Percentiles rank a stretch among this genome's conserved stretches.
Conservation (phyloP, 2,797 vertebrate species). For the Sciaenops ocellatus region DNA sequence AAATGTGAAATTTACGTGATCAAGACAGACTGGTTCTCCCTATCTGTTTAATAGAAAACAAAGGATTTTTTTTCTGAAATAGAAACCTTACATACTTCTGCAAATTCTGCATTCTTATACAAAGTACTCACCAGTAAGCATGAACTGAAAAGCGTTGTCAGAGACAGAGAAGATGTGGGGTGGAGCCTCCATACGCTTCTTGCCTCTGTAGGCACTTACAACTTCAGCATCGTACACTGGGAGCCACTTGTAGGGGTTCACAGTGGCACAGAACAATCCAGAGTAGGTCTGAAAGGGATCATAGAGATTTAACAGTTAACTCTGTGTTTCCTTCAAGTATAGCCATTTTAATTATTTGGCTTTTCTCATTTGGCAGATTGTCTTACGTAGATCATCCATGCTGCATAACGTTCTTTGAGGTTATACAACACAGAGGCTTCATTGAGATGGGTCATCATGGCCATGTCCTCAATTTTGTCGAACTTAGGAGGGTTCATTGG, state of each 20-base stretch:
- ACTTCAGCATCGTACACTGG: conserved; percentile 88
- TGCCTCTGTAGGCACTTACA: conserved; percentile 89
- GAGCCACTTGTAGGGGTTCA: no score
- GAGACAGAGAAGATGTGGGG: conserved; percentile 96
- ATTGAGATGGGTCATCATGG: conserved; percentile 85
- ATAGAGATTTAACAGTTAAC: background rate
- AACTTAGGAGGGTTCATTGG: conserved; percentile 84
- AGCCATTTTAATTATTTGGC: background rate
- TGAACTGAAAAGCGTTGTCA: conserved; percentile 90
- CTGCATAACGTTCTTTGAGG: conserved; percentile 95
- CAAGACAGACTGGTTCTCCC: conserved; percentile 74
- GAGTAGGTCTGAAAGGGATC: conserved; percentile 10
- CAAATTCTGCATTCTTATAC: background rate
- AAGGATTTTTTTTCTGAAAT: background rate
- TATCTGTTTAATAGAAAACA: conserved; percentile 78
- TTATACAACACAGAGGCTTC: conserved; percentile 91
- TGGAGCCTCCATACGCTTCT: conserved; percentile 91
- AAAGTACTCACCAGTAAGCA: conserved; percentile 77
- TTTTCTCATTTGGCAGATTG: conserved; percentile 50
- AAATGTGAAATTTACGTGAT: conserved; percentile 83
- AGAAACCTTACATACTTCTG: background rate
- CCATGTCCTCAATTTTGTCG: conserved; percentile 86
- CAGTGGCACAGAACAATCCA: no score
- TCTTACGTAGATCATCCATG: conserved; percentile 90
- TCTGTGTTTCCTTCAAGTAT: background rate